Evolutionary conservation across 2,797 vertebrate species (phyloP).

Genomic region (Notolepis coatsorum): DNA sequence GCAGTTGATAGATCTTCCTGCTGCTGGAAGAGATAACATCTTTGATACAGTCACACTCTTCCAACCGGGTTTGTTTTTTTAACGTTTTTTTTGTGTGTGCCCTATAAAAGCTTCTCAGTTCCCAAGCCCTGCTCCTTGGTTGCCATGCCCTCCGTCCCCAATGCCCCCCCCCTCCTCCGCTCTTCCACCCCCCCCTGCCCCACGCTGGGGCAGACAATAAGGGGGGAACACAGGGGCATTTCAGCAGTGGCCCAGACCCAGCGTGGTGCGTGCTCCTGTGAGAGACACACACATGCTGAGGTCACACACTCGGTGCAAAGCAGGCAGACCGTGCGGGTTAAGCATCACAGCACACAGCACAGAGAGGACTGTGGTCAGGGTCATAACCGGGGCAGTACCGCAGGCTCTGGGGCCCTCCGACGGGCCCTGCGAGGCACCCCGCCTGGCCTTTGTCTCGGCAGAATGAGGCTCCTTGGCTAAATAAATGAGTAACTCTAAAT

Average conservation of each 20-base stretch:
- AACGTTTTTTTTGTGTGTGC: too few relatives aligned
- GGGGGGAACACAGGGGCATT: slow-evolving; percentile 70
- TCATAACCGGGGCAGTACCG: slow-evolving; percentile 77
- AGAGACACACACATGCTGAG: slow-evolving; percentile 80
- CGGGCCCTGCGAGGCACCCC: slow-evolving; percentile 67
- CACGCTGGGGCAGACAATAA: slow-evolving; percentile 79
- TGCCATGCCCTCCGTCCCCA: slow-evolving; percentile 60
- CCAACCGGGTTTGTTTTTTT: slow-evolving; percentile 5
- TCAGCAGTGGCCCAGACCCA: slow-evolving; percentile 70
- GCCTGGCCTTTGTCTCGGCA: slow-evolving; percentile 76
- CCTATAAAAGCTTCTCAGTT: slow-evolving; percentile 61
- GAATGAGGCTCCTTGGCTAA: slow-evolving; percentile 72
- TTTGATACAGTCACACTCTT: not conserved
- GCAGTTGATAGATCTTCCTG: slow-evolving; percentile 22
- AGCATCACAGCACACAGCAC: slow-evolving; percentile 60
- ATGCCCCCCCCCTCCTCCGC: slow-evolving; percentile 32
- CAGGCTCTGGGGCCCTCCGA: slow-evolving; percentile 53
- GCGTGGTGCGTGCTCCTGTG: slow-evolving; percentile 70
- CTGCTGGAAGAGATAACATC: slow-evolving; percentile 6
- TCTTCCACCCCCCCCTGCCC: slow-evolving; percentile 37
- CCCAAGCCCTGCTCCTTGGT: slow-evolving; percentile 68
- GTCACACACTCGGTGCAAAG: slow-evolving; percentile 78
- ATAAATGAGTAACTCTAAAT: slow-evolving; percentile 85
- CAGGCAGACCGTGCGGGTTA: slow-evolving; percentile 69
- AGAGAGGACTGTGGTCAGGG: slow-evolving; percentile 76